Conservation (phyloP, 2,113 vertebrate species). For the Bambusicola thoracicus region DNA sequence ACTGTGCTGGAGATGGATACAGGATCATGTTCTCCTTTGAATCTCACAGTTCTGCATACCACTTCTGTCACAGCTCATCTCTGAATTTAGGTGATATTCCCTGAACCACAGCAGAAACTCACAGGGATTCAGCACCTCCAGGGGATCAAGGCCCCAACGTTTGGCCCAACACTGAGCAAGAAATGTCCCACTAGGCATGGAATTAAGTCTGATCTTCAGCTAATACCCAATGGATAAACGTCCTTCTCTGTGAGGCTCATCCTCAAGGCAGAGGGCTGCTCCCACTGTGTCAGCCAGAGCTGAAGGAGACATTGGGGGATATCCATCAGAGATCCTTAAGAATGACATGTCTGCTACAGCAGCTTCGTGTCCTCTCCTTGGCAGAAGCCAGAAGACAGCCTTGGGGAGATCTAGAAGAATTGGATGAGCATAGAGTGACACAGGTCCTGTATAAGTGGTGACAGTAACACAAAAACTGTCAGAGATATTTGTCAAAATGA, state of each 20-base stretch:
- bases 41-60: neutral
- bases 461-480: neutral
- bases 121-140: neutral
- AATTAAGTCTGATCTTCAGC: neutral
- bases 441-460: neutral
- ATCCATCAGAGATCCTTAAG: neutral
- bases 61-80: neutral
- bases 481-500: neutral
- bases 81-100: neutral
- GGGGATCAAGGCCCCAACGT: neutral
- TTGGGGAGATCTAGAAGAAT: neutral
- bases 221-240: accelerated
- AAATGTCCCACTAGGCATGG: neutral
- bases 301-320: neutral
- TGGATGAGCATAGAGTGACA: neutral
- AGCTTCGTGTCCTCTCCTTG: neutral
- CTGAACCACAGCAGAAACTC: neutral
- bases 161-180: neutral
- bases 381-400: neutral
- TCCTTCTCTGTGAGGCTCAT: neutral
- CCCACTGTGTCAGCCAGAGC: neutral
- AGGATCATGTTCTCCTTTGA: neutral
- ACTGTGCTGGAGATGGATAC: accelerated
- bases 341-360: neutral
- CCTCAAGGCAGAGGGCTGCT: neutral